Percentiles rank a stretch among this genome's conserved stretches.
phyloP scores from a whole-genome alignment of 2,113 vertebrate species.

The Junco hyemalis region DNA sequence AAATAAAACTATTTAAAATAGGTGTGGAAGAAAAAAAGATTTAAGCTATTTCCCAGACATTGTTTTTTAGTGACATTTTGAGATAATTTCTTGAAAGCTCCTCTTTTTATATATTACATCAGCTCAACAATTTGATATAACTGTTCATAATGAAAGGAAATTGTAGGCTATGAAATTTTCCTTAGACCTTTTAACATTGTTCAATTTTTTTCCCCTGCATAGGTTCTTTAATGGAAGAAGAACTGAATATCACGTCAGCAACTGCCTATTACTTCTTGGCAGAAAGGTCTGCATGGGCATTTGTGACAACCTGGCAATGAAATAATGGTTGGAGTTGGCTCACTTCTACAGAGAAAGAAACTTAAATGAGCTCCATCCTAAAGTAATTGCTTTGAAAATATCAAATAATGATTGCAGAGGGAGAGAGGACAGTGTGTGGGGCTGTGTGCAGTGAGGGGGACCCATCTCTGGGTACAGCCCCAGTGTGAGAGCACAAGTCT shows the following conservation, averaged over 20 bases:
- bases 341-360: neutral
- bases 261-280: conserved; percentile 1
- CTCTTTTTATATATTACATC: neutral
- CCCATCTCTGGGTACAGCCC: neutral
- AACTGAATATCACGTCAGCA: conserved; percentile 24
- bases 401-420: neutral
- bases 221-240: conserved; percentile 5
- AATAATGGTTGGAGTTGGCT: conserved; percentile 16
- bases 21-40: neutral
- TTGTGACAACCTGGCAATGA: conserved; percentile 47
- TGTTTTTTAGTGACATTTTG: neutral
- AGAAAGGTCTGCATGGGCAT: conserved; percentile 36
- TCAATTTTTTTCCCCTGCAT: neutral
- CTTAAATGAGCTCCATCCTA: neutral
- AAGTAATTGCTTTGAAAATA: conserved; percentile 33
- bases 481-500: neutral
- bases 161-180: conserved; percentile 22
- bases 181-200: conserved; percentile 29
- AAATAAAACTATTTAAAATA: conserved; percentile 38
- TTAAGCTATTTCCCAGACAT: neutral
- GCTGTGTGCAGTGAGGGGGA: fast-evolving
- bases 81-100: conserved; percentile 17
- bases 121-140: conserved; percentile 37
- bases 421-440: neutral
- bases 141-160: conserved; percentile 51